Conservation (phyloP, 2,797 vertebrate species). For the Squalus acanthias region DNA sequence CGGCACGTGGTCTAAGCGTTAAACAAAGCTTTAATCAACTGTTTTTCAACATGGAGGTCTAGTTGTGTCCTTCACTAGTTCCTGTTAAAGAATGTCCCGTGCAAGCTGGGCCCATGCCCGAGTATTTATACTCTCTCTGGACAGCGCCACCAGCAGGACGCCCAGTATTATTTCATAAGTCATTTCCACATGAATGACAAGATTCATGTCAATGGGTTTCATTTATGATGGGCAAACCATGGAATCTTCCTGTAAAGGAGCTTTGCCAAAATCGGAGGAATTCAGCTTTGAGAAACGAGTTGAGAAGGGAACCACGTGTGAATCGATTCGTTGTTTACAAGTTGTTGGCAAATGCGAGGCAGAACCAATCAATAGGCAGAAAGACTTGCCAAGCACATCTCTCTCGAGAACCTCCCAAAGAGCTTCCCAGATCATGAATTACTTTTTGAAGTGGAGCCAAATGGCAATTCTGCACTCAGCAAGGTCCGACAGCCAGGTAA, state of each 20-base stretch:
- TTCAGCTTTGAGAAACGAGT: background rate
- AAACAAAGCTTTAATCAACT: too few relatives aligned
- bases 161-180: background rate
- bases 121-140: too few relatives aligned
- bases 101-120: too few relatives aligned
- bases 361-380: background rate
- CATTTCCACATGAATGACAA: too few relatives aligned
- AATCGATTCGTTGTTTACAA: background rate
- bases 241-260: background rate
- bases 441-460: background rate
- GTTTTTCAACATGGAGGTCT: too few relatives aligned
- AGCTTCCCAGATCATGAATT: background rate
- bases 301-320: background rate
- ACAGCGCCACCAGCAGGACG: too few relatives aligned
- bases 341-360: background rate
- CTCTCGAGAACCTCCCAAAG: background rate
- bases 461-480: background rate
- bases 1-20: too few relatives aligned
- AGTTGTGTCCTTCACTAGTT: too few relatives aligned
- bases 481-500: background rate
- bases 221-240: background rate
- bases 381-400: background rate
- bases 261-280: background rate
- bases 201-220: background rate
- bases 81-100: too few relatives aligned